Percentiles rank a stretch among this genome's conserved stretches.
phyloP scores from a whole-genome alignment of 2,797 vertebrate species.

The Cyprinella venusta region DNA sequence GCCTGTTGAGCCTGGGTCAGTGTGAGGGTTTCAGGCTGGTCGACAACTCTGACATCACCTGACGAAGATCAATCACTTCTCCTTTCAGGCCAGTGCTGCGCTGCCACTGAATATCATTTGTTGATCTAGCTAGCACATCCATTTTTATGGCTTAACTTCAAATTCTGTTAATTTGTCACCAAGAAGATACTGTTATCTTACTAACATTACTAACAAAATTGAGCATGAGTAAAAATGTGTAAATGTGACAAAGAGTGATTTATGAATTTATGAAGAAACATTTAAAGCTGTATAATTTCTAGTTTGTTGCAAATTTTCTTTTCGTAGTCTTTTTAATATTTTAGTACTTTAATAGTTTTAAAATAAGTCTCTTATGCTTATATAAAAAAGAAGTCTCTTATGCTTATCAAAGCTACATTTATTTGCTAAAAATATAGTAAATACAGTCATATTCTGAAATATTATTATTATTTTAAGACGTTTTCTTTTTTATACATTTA shows the following conservation, averaged over 20 bases:
- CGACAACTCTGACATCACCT: not conserved
- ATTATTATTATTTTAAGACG: not conserved
- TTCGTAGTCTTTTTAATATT: not conserved
- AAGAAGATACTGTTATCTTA: not conserved
- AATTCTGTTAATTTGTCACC: not conserved
- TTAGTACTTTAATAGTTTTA: not conserved
- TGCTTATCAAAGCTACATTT: not conserved
- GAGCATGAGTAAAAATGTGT: not conserved
- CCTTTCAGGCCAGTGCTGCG: not conserved
- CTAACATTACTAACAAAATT: not conserved
- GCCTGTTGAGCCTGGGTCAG: conserved; percentile 4
- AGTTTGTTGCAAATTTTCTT: not conserved
- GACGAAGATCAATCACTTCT: not conserved
- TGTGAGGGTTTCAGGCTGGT: not conserved
- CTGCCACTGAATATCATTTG: not conserved
- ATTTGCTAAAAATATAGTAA: not conserved
- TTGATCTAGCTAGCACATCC: not conserved
- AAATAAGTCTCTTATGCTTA: too few relatives aligned
- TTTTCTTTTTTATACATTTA: not conserved
- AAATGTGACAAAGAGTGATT: not conserved
- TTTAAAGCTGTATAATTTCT: not conserved
- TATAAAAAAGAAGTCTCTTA: not conserved
- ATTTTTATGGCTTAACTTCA: not conserved
- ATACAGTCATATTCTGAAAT: not conserved
- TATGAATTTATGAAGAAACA: not conserved